phyloP scores from a whole-genome alignment of 1,140 invertebrate species.

The Drosophila ironensis region DNA sequence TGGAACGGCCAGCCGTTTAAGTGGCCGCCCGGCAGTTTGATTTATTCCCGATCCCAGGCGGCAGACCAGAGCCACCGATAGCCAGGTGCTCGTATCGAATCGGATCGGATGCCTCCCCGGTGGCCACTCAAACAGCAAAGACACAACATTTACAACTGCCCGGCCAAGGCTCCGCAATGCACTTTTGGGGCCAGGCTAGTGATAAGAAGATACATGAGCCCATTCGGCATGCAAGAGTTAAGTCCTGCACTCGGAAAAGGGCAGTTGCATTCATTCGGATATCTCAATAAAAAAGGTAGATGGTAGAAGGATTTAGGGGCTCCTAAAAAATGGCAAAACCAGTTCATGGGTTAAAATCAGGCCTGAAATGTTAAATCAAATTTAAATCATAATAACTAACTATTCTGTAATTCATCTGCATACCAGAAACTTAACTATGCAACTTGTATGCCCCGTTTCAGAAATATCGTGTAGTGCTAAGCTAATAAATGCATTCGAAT shows the following conservation, averaged over 20 bases:
- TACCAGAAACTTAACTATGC: too few relatives aligned
- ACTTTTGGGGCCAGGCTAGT: constrained; percentile 30
- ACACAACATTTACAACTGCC: constrained; percentile 38
- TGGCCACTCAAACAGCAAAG: constrained; percentile 44
- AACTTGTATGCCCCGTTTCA: too few relatives aligned
- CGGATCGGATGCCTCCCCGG: constrained; percentile 31
- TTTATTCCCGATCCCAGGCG: constrained; percentile 39
- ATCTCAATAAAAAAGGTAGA: too few relatives aligned
- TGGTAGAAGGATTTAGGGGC: too few relatives aligned
- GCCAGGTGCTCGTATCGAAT: constrained; percentile 23
- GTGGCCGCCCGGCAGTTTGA: constrained; percentile 25
- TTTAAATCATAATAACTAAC: too few relatives aligned
- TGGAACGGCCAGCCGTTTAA: constrained; percentile 14
- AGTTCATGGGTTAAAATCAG: too few relatives aligned
- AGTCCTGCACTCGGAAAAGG: constrained; percentile 35
- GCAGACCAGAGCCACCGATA: constrained; percentile 3
- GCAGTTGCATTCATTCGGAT: background rate
- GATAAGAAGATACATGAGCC: constrained; percentile 54
- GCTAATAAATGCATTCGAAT: constrained; percentile 41
- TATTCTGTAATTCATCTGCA: too few relatives aligned
- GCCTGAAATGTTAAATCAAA: too few relatives aligned
- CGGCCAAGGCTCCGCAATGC: constrained; percentile 20
- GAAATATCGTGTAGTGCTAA: constrained; percentile 13
- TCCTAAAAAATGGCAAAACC: too few relatives aligned
- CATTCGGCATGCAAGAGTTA: constrained; percentile 19